Conservation (phyloP, 2,113 vertebrate species). For the Ceratotherium simum region DNA sequence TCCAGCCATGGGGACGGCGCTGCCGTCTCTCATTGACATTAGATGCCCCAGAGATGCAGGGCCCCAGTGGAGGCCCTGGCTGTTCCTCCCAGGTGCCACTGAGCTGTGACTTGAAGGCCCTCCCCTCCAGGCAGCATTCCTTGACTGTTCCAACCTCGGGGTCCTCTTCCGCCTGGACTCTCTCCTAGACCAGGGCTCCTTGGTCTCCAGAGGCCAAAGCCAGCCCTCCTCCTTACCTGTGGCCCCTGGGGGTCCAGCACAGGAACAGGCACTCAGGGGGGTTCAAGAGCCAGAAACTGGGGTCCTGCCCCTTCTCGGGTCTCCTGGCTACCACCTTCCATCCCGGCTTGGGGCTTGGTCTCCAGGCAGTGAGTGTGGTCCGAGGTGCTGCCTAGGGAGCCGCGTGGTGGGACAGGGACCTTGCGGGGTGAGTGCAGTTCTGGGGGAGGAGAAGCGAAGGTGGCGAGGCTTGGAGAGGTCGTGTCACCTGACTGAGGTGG, state of each 20-base stretch:
- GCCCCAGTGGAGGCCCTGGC: not conserved
- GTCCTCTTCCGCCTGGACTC: not conserved
- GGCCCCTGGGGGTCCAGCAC: rapidly evolving
- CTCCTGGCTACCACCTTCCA: too few relatives aligned
- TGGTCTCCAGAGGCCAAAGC: not conserved
- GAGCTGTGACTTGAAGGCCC: not conserved
- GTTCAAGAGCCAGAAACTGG: not conserved
- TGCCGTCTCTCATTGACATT: rapidly evolving
- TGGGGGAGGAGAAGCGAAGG: not conserved
- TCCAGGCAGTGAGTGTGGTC: not conserved
- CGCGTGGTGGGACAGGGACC: rapidly evolving
- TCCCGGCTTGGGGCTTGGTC: too few relatives aligned
- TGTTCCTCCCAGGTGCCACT: not conserved
- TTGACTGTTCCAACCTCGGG: not conserved
- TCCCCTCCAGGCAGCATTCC: not conserved
- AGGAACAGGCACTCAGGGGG: too few relatives aligned
- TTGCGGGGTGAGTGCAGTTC: rapidly evolving
- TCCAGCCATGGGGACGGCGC: rapidly evolving
- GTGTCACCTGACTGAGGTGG: rapidly evolving
- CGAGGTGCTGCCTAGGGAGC: not conserved
- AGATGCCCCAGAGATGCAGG: rapidly evolving
- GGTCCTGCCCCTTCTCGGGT: not conserved
- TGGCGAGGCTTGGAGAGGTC: not conserved
- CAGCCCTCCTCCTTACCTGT: not conserved
- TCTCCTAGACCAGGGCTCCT: not conserved